A percentile compares a stretch with the other conserved stretches of the same genome.
phyloP scores from a whole-genome alignment of 2,797 vertebrate species.

The Sorex maritimensis region DNA sequence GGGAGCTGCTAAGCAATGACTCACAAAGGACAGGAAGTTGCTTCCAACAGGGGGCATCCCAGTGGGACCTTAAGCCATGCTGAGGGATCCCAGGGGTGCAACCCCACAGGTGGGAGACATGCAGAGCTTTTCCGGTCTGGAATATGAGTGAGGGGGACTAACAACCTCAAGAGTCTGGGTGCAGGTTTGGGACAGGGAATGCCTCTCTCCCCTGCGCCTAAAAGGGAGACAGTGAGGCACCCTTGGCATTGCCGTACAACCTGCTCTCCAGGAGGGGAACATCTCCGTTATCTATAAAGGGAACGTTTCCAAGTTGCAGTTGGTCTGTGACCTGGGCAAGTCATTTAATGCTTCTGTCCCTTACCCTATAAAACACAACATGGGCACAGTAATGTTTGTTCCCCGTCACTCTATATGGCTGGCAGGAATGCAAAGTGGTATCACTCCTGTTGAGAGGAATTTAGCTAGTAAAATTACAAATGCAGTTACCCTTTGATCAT shows the following conservation, averaged over 20 bases:
- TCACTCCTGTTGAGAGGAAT: background rate
- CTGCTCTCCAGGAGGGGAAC: background rate
- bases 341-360: slow-evolving; percentile 35
- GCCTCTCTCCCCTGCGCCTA: background rate
- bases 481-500: background rate
- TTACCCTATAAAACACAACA: slow-evolving; percentile 43
- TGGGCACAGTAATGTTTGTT: background rate
- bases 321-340: background rate
- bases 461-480: slow-evolving; percentile 21
- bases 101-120: background rate
- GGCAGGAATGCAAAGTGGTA: background rate
- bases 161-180: background rate
- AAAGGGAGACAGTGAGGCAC: background rate
- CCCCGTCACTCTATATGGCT: background rate
- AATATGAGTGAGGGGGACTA: background rate
- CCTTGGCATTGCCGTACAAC: background rate
- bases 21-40: background rate
- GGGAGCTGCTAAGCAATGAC: slow-evolving; percentile 6
- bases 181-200: background rate
- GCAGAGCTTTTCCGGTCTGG: background rate
- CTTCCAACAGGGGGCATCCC: background rate
- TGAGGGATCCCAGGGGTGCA: background rate
- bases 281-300: background rate
- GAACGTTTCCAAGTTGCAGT: too few species aligned
- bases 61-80: background rate